phyloP scores from a whole-genome alignment of 2,888 invertebrate genomes.

The Brassicogethes aeneus region DNA sequence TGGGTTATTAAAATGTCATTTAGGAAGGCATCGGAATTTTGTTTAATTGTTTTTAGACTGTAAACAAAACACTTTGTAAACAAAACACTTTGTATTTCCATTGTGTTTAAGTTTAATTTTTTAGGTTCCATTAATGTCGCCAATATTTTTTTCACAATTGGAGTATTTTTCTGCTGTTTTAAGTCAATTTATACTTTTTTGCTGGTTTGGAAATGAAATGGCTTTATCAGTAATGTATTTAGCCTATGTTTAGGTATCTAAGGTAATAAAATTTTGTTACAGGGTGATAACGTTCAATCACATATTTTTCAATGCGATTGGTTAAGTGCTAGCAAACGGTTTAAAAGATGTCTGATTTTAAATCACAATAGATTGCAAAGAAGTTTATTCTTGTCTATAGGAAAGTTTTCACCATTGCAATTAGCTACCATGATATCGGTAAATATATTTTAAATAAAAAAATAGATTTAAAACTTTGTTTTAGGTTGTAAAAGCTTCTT shows the following conservation, averaged over 20 bases:
- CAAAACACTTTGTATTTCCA: not conserved
- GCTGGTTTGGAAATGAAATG: constrained; percentile 3
- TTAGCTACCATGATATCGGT: constrained; percentile 4
- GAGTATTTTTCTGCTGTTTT: not conserved
- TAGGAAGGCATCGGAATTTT: too few relatives aligned
- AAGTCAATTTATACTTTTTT: not conserved
- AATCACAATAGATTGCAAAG: constrained; percentile 6
- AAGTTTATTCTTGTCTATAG: constrained; percentile 2
- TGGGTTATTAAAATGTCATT: too few relatives aligned
- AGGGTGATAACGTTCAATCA: not conserved
- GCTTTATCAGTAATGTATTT: not conserved
- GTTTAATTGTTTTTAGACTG: too few relatives aligned
- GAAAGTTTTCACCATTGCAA: constrained; percentile 6
- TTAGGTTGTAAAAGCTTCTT: not conserved
- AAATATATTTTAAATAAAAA: not conserved
- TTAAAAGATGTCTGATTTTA: constrained; percentile 4
- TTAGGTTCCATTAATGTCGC: not conserved
- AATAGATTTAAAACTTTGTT: not conserved
- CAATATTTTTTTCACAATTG: not conserved
- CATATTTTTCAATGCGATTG: constrained; percentile 4
- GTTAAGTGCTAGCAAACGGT: constrained; percentile 4
- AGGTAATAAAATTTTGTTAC: not conserved
- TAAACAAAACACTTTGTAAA: not conserved
- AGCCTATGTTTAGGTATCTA: too few relatives aligned
- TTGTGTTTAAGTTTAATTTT: not conserved